Evolutionary conservation across 2,888 invertebrate species (phyloP), one percentile per base, ranked within the genome.

Genomic region (Phania funesta): DNA sequence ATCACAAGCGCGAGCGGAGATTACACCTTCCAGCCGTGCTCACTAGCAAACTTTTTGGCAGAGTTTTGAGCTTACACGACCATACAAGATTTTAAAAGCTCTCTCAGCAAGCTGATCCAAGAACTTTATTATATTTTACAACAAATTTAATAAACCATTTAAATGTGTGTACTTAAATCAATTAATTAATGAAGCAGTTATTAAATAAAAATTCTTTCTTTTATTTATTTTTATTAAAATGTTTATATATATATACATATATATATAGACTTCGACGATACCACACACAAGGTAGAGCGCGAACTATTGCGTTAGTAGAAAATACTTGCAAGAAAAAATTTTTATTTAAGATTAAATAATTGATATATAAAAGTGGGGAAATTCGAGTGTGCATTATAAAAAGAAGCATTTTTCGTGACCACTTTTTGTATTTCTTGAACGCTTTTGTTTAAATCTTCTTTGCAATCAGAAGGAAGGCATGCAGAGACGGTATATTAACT

Each of bases 41-140:
- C 86, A 89, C 91, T 80, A 41, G 13, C 44, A 35, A 44, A 64
- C 29, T 48, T 6, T 26, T n/a, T n/a, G n/a, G n/a, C n/a, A n/a
- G n/a, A n/a, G n/a, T n/a, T 73, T 77, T 76, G 60, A 84, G 91
- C 91, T 91, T 89, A 91, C 91, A 91, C 90, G 87, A 90, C 89
- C 81, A 86, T 71, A 54, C 81, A 65, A 70, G 86, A 84, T 89
- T 88, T 88, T 85, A 86, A 87, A 89, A 91, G 92, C 94, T 92
- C 95, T 95, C 95, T 93, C 94, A 93, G 91, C 89, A 89, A 84
- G 87, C 89, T 90, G 93, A 95, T 93, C 93, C 94, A 95, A 95
- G 94, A 94, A 88, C 91, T 91, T 90, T 90, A n/a, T n/a, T n/a
- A 86, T 85, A 71, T 77, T 85, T 85, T 73, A 80, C 83, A 86